Percentiles rank a stretch among this genome's conserved stretches.
These are phyloP conservation scores for Cathartes aura DNA, from an alignment of 2,113 vertebrate species.

Conservation along the genomic window DNA sequence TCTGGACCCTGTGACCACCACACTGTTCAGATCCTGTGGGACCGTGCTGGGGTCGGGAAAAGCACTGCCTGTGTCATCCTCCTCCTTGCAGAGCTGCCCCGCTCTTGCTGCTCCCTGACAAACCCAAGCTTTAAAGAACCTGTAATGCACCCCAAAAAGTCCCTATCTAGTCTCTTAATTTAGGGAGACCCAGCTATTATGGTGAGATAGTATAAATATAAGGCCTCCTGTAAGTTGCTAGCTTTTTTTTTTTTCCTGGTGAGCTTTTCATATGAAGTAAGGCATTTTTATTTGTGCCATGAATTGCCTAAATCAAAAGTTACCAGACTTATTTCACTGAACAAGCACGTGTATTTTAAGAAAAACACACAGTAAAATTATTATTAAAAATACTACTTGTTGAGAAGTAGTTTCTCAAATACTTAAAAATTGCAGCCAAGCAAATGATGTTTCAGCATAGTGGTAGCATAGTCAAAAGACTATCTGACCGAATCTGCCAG, in stretches of 20 bases:
- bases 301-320: background rate
- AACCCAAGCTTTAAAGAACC: background rate
- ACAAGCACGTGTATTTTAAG: background rate
- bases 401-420: background rate
- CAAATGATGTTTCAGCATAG: background rate
- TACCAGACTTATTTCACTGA: background rate
- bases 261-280: background rate
- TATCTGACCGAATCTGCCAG: background rate
- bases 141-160: background rate
- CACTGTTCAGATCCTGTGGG: fast-evolving
- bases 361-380: background rate
- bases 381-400: background rate
- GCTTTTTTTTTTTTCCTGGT: background rate
- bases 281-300: background rate
- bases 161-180: background rate
- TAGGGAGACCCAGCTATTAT: background rate
- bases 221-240: background rate
- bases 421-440: background rate
- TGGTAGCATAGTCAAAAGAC: background rate
- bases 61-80: fast-evolving
- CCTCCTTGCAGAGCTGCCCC: background rate
- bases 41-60: fast-evolving
- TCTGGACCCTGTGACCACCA: background rate
- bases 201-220: background rate
- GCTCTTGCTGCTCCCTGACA: background rate